Conservation (phyloP, 2,797 vertebrate species). For the Syndactyla subalaris region DNA sequence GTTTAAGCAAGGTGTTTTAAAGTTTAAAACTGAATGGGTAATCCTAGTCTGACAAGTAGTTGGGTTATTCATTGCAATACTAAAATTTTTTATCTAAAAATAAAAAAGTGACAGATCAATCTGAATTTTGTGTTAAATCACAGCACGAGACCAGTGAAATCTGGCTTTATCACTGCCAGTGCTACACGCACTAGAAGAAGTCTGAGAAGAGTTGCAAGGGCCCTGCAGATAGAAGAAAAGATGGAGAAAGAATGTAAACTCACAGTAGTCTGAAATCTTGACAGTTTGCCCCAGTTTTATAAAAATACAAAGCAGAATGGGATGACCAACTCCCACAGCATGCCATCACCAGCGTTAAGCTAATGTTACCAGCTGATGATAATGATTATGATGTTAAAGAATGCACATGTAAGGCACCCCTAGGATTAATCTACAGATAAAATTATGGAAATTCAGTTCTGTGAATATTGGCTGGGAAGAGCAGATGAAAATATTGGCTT, state of each 20-base stretch:
- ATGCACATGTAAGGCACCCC: not conserved
- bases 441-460: not conserved
- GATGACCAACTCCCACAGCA: not conserved
- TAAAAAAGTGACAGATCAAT: not conserved
- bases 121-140: not conserved
- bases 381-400: not conserved
- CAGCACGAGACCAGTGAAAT: not conserved
- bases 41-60: not conserved
- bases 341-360: fast-evolving
- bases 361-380: not conserved
- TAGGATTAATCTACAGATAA: not conserved
- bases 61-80: not conserved
- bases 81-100: not conserved
- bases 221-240: not conserved
- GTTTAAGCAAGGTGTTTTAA: not conserved
- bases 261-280: fast-evolving
- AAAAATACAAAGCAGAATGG: not conserved
- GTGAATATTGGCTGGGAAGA: not conserved
- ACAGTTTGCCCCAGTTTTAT: not conserved
- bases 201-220: not conserved
- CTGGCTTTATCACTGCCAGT: not conserved
- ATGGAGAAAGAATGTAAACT: not conserved
- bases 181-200: not conserved
- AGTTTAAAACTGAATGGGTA: not conserved
- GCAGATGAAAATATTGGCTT: not conserved